Evolutionary conservation across 1,140 invertebrate genomes (phyloP), one percentile per base, ranked within the genome.

Genomic region (Drosophila baimaii): DNA sequence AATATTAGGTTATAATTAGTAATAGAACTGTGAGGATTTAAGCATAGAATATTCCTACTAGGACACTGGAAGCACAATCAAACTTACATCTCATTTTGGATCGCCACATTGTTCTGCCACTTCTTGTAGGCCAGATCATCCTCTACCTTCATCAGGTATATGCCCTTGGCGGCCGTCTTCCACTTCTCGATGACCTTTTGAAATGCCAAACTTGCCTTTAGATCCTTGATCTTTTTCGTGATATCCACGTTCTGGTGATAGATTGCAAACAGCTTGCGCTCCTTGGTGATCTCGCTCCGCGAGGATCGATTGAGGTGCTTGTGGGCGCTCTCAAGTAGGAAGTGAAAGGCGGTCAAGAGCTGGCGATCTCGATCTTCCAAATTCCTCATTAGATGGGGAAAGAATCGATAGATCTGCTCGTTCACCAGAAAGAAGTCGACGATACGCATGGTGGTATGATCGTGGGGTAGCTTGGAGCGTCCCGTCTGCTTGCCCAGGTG

Each of bases 1-100:
- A n/a, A n/a, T n/a, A n/a, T n/a, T n/a, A n/a, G n/a, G n/a, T n/a
- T n/a, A n/a, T n/a, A n/a, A n/a, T n/a, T n/a, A n/a, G n/a, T n/a
- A n/a, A n/a, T n/a, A n/a, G n/a, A n/a, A n/a, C n/a, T n/a, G n/a
- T n/a, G n/a, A n/a, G n/a, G n/a, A n/a, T 29, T 27, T 17, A n/a
- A 5, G 31, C 2, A 12, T 19, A 19, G 8, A 17, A 23, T 15
- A 23, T 23, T 21, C 2, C 0, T 1, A 13, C 13, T 21, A 6
- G 2, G 19, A 19, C 0, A 19, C 2, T 12, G 3, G 4, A 33
- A 13, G 31, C n/a, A n/a, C n/a, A 33, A 12, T 13, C 10, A 5
- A 15, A 62, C 69, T 49, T 17, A 88, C 84, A 89, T 84, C 65
- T 89, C 84, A 39, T 84, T 89, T 23, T 89, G 84, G 7, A 89